Evolutionary conservation across 2,888 invertebrate species (phyloP).

Genomic region (Bugula neritina): DNA sequence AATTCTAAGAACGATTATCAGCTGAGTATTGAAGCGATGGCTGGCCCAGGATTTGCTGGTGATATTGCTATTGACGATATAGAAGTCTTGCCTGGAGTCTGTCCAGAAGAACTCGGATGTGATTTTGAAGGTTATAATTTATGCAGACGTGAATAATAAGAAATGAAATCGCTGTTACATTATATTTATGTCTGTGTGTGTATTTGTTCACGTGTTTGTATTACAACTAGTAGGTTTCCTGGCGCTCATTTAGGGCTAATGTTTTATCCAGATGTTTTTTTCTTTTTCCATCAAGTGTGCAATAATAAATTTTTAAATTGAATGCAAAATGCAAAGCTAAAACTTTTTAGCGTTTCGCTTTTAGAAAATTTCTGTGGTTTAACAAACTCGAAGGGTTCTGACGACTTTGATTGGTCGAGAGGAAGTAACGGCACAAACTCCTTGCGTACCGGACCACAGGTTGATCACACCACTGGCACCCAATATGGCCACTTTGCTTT

Average conservation of each 20-base stretch:
- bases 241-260: no score
- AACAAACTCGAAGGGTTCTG: background rate
- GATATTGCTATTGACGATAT: slow-evolving; percentile 51
- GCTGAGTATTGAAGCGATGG: slow-evolving; percentile 37
- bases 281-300: no score
- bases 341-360: background rate
- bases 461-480: slow-evolving; percentile 34
- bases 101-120: slow-evolving; percentile 33
- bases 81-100: slow-evolving; percentile 32
- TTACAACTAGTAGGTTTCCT: no score
- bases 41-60: slow-evolving; percentile 37
- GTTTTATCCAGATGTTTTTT: no score
- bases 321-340: no score
- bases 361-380: slow-evolving; percentile 25
- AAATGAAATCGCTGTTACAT: no score
- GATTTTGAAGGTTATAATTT: slow-evolving; percentile 27
- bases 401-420: slow-evolving; percentile 27
- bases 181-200: no score
- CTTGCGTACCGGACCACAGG: slow-evolving; percentile 34
- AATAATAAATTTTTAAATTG: no score
- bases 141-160: no score
- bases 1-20: slow-evolving; percentile 35
- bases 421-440: slow-evolving; percentile 17
- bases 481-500: slow-evolving; percentile 57
- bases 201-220: no score